Evolutionary conservation across 2,888 invertebrate genomes (phyloP).

Genomic region (Ichneumoninae sp.): DNA sequence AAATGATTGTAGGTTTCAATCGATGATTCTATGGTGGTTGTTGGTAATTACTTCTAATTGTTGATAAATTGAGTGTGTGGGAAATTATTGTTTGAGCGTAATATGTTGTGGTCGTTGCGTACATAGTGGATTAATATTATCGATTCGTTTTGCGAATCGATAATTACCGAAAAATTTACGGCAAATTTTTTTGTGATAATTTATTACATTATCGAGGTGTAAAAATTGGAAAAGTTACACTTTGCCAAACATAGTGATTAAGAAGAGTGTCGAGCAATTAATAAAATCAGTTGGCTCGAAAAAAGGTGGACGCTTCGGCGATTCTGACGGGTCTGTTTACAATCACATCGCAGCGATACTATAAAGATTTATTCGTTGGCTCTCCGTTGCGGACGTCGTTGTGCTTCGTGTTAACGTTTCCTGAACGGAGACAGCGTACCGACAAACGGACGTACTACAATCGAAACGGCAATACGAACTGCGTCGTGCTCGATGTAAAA

Average conservation of each 20-base stretch:
- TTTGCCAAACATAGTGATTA: neutral
- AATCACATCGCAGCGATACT: conserved; percentile 45
- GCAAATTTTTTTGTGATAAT: too few species aligned
- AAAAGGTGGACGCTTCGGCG: conserved; percentile 41
- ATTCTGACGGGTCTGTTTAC: conserved; percentile 71
- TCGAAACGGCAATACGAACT: conserved; percentile 50
- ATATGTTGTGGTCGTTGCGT: too few species aligned
- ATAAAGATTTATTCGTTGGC: conserved; percentile 72
- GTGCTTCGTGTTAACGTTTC: conserved; percentile 80
- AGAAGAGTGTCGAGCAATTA: neutral
- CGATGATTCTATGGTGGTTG: too few species aligned
- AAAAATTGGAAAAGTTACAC: neutral
- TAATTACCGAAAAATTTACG: too few species aligned
- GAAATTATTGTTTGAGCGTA: too few species aligned
- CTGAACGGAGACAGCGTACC: conserved; percentile 77
- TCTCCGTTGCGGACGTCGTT: conserved; percentile 72
- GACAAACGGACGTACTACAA: conserved; percentile 58
- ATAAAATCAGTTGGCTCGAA: neutral
- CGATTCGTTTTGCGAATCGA: too few species aligned
- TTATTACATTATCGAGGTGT: too few species aligned
- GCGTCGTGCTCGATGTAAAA: conserved; percentile 57
- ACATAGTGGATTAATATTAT: too few species aligned
- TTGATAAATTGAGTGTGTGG: too few species aligned
- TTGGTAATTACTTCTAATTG: too few species aligned
- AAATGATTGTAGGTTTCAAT: too few species aligned